Percentiles rank a stretch among this genome's conserved stretches.
phyloP scores from a whole-genome alignment of 2,797 vertebrate species.

The Oceanodroma leucorhoa region DNA sequence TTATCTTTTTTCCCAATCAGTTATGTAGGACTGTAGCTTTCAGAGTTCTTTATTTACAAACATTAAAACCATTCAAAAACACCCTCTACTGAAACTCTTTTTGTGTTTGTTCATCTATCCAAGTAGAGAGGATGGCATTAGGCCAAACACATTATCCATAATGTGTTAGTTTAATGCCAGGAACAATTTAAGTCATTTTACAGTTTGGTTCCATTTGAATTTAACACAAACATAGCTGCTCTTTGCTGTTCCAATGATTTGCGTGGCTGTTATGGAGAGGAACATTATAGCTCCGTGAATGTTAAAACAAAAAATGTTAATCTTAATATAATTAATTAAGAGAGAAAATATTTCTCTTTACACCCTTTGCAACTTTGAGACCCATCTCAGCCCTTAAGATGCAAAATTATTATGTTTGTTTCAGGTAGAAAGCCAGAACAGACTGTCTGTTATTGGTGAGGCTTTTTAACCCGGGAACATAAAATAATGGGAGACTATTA shows the following conservation, averaged over 20 bases:
- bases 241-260: neutral
- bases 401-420: neutral
- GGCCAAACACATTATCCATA: conserved; percentile 1
- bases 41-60: neutral
- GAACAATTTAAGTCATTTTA: conserved; percentile 5
- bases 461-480: neutral
- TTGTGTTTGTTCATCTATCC: neutral
- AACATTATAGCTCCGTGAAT: neutral
- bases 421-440: neutral
- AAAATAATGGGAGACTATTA: neutral
- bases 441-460: neutral
- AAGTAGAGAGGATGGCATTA: neutral
- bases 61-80: neutral
- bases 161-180: conserved; percentile 3
- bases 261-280: neutral
- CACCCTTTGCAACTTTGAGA: neutral
- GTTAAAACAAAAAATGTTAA: neutral
- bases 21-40: neutral
- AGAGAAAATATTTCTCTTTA: neutral
- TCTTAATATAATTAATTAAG: neutral
- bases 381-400: neutral
- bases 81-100: neutral
- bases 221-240: neutral
- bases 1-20: neutral
- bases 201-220: neutral